These are phyloP conservation scores for Trichopoda pennipes DNA, from an alignment of 2,888 invertebrate genomes.

Conservation along the genomic window DNA sequence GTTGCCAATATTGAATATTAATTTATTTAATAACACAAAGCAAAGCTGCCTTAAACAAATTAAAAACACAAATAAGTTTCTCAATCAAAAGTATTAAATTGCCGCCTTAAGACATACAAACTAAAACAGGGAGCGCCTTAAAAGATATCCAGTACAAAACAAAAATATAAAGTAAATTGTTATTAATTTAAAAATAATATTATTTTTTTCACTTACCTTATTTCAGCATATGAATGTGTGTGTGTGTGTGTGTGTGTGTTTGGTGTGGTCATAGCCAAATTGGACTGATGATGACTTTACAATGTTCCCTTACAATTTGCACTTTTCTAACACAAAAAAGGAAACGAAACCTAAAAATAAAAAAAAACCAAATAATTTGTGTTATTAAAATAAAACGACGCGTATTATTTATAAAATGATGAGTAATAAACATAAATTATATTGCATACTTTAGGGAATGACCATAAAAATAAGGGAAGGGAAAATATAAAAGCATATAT, in stretches of 20 bases:
- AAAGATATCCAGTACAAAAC: neutral
- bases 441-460: conserved; percentile 31
- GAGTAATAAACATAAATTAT: conserved; percentile 18
- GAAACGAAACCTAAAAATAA: conserved; percentile 11
- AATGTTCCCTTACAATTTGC: neutral
- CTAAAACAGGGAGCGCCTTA: conserved; percentile 22
- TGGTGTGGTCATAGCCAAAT: conserved; percentile 1
- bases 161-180: conserved; percentile 4
- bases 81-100: conserved; percentile 7
- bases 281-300: neutral
- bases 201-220: conserved; percentile 20
- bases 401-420: neutral
- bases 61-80: neutral
- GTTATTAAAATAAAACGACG: too few species aligned
- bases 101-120: too few species aligned
- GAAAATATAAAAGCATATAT: conserved; percentile 1
- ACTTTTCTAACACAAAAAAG: neutral
- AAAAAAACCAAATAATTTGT: neutral
- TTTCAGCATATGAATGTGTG: neutral
- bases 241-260: conserved; percentile 2
- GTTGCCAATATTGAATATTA: neutral
- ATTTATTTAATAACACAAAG: too few species aligned
- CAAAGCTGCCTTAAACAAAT: too few species aligned
- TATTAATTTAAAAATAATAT: conserved; percentile 9
- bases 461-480: neutral